Percentiles rank a stretch among this genome's conserved stretches.
Evolutionary conservation across 1,140 invertebrate species (phyloP).

Genomic region (Danaus melanippus): DNA sequence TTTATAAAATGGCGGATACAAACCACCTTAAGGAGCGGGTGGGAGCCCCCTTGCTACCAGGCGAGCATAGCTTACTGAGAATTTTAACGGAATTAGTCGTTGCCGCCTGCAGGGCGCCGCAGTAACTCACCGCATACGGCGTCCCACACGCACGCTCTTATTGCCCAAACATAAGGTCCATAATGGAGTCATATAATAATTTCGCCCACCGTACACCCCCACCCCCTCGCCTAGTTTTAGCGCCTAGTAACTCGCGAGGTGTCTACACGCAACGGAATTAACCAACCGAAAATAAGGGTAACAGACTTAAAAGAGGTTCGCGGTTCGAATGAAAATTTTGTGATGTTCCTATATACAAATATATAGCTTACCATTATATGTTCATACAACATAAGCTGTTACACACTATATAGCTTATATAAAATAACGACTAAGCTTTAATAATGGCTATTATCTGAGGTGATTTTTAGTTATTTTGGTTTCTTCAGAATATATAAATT

Average conservation of each 20-base stretch:
- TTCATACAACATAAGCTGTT: too few relatives aligned
- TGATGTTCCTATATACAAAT: conserved; percentile 5
- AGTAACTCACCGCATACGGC: conserved; percentile 32
- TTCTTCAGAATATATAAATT: too few relatives aligned
- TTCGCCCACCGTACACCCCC: conserved; percentile 31
- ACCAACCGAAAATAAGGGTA: conserved; percentile 44
- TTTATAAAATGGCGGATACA: too few relatives aligned
- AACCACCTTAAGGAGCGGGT: conserved; percentile 15
- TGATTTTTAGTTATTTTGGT: too few relatives aligned
- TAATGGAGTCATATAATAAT: background rate
- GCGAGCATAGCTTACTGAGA: conserved; percentile 34
- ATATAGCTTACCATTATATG: background rate
- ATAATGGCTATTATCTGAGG: too few relatives aligned
- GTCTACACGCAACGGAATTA: conserved; percentile 56
- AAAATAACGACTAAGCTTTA: too few relatives aligned
- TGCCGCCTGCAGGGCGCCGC: conserved; percentile 38
- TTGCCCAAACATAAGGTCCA: conserved; percentile 5
- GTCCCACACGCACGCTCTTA: conserved; percentile 9
- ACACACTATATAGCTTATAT: too few relatives aligned
- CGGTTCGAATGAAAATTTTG: background rate
- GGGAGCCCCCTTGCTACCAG: conserved; percentile 26
- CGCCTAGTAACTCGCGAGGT: conserved; percentile 51
- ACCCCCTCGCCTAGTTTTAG: conserved; percentile 53
- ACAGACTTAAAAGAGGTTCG: conserved; percentile 23
- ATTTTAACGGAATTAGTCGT: conserved; percentile 43